Percentiles rank a stretch among this genome's conserved stretches.
These are phyloP conservation scores for Pantelozetes paolii DNA, from an alignment of 2,888 invertebrate species.

Conservation along the genomic window DNA sequence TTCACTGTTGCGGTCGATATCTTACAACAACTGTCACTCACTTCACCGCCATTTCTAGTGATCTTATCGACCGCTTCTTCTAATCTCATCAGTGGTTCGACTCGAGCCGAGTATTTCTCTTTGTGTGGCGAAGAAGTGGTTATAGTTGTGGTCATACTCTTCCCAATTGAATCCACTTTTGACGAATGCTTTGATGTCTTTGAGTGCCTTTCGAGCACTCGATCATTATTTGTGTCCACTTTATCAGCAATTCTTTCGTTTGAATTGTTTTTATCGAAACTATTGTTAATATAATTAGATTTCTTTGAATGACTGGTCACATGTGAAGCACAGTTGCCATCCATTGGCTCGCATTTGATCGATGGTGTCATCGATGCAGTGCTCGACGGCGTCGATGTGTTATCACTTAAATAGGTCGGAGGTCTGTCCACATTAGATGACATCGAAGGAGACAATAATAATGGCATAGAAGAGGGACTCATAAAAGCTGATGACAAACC, in stretches of 20 bases:
- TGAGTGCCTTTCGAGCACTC: background rate
- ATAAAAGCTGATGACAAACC: slow-evolving; percentile 27
- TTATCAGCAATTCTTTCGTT: background rate
- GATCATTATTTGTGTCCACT: background rate
- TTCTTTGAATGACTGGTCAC: background rate
- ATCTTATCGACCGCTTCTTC: background rate
- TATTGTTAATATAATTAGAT: background rate
- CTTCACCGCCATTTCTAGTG: background rate
- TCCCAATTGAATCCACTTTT: too few relatives aligned
- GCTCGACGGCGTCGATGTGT: background rate
- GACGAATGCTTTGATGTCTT: background rate
- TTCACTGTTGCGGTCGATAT: background rate
- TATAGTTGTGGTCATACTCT: background rate
- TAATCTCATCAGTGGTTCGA: slow-evolving; percentile 20
- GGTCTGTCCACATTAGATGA: slow-evolving; percentile 31
- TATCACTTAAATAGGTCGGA: slow-evolving; percentile 31
- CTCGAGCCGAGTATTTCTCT: slow-evolving; percentile 22
- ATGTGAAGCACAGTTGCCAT: slow-evolving; percentile 6
- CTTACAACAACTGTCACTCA: background rate
- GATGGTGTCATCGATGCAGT: slow-evolving; percentile 28
- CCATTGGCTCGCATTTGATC: slow-evolving; percentile 26
- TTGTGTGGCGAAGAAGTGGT: background rate
- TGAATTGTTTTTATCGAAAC: background rate
- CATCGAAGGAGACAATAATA: slow-evolving; percentile 21
- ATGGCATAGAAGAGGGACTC: slow-evolving; percentile 33